Evolutionary conservation across 2,797 vertebrate species (phyloP).

Genomic region (Melanotaenia parkinsoni): DNA sequence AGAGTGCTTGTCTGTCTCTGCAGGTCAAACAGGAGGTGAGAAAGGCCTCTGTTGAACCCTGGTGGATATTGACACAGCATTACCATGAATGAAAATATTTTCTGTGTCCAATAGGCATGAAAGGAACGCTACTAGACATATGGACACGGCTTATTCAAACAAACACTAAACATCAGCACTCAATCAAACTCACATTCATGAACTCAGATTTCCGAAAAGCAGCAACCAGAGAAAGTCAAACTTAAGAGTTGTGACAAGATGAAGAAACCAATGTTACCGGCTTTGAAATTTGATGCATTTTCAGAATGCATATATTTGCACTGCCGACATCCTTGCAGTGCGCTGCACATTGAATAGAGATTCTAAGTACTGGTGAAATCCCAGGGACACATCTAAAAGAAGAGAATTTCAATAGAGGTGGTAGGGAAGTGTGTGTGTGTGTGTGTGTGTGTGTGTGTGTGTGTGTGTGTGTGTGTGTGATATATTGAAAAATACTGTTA

Average conservation of each 20-base stretch:
- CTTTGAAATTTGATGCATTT: slow-evolving; percentile 22
- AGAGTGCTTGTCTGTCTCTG: slow-evolving; percentile 31
- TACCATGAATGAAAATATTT: slow-evolving; percentile 83
- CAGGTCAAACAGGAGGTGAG: slow-evolving; percentile 51
- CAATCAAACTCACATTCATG: slow-evolving; percentile 63
- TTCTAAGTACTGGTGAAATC: slow-evolving; percentile 36
- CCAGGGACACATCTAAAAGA: slow-evolving; percentile 36
- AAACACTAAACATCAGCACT: slow-evolving; percentile 71
- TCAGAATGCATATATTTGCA: slow-evolving; percentile 9
- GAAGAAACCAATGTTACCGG: background rate
- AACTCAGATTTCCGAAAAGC: slow-evolving; percentile 21
- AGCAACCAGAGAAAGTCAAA: slow-evolving; percentile 11
- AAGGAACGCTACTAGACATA: slow-evolving; percentile 60
- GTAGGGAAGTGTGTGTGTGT: slow-evolving; percentile 12
- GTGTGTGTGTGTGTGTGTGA: too few relatives aligned
- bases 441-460: slow-evolving; percentile 4
- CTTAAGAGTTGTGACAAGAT: slow-evolving; percentile 14
- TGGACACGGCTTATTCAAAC: slow-evolving; percentile 73
- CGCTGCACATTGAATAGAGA: slow-evolving; percentile 33
- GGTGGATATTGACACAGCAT: slow-evolving; percentile 80
- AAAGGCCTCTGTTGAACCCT: slow-evolving; percentile 47
- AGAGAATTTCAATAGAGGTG: slow-evolving; percentile 48
- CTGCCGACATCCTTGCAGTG: slow-evolving; percentile 22
- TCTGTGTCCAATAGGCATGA: slow-evolving; percentile 73
- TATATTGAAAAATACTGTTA: too few relatives aligned